Base-by-base conservation (phyloP, 2,888 invertebrate genomes). In the Branchipolynoe longqiensis region DNA sequence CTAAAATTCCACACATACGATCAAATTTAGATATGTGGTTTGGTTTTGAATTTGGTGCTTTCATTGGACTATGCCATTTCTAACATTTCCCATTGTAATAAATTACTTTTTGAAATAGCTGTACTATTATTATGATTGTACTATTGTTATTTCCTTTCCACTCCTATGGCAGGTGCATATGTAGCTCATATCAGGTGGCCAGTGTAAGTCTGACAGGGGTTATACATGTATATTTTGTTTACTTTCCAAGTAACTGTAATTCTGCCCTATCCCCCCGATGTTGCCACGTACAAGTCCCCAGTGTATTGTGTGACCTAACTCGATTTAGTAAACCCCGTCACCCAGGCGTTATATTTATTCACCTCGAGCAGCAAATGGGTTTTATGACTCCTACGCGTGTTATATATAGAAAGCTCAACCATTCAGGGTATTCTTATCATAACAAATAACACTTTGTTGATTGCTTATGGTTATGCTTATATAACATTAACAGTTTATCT, bases 351-450 rank as follows among this genome's bases (percentile, higher is more conserved):
- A 38, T 69, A 69, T 69, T 69, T 69, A 69, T 69, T 69, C 18
- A 69, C 38, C 69, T 69, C 69, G 69, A 69, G 69, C 69, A 69
- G 69, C 69, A 69, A 33, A 69, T 69, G 69, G n/a, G 69, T 69
- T 69, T 62, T 69, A 58, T 69, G 69, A 69, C 69, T 69, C 69
- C 69, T 36, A 36, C 48, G 48, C 48, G 48, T 48, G 54, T 78
- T 48, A 78, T n/a, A n/a, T n/a, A n/a, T 48, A 54, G 54, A 54
- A 78, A 78, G 78, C 78, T 78, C 78, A 78, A 78, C 41, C 54
- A 78, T 78, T 78, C 78, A 78, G 78, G 78, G 78, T 78, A 78
- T 78, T 48, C 41, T 40, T 78, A 48, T 69, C 38, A 69, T 69
- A 38, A 69, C 28, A 18, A n/a, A 56, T 62, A 62, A 69, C 36